Base-by-base conservation (phyloP, 2,888 invertebrate genomes). In the Eurytoma adleriae region DNA sequence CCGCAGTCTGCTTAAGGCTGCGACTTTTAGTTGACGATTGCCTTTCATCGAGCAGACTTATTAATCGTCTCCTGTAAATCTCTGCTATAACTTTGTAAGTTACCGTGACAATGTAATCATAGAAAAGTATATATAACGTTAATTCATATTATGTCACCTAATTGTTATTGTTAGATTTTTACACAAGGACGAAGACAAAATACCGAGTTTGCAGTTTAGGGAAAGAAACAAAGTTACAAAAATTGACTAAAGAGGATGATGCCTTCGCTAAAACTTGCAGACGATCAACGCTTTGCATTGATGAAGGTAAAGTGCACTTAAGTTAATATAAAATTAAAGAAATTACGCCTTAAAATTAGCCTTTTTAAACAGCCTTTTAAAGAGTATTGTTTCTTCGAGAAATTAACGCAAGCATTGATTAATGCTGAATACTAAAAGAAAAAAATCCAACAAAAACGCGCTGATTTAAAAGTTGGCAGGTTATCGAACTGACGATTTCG, bases 221-320 rank as follows among this genome's bases (percentile, higher is more conserved):
- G 75, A 75, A 75, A 75, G 59, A 50, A 75, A 75, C 62, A 52
- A 24, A 48, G 16, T 24, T 30, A 27, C 59, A 7, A 16, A 20
- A 61, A 54, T 57, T 12, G 59, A 16, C 54, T 30, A 3, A 30
- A 30, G 10, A 84, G 62, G 24, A 89, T 87, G 87, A 85, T 84
- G 61, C 78, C 84, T 57, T 83, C 92, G 16, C 89, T 93, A 79
- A 93, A 93, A 75, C 92, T 95, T 82, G 94, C 94, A 71, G 96
- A 96, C 89, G 95, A 95, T 86, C 94, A 96, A 87, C 93, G 94
- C 84, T 95, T 96, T 87, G 94, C 95, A 18, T 91, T 96, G 82
- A 95, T 95, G 94, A 96, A 95, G 94, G 96, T 96, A 92, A 64
- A 91, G 86, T 86, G 40, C 7, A 24, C 24, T 24, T 2, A 24